phyloP scores from a whole-genome alignment of 2,797 vertebrate species.

The Phataginus tricuspis region DNA sequence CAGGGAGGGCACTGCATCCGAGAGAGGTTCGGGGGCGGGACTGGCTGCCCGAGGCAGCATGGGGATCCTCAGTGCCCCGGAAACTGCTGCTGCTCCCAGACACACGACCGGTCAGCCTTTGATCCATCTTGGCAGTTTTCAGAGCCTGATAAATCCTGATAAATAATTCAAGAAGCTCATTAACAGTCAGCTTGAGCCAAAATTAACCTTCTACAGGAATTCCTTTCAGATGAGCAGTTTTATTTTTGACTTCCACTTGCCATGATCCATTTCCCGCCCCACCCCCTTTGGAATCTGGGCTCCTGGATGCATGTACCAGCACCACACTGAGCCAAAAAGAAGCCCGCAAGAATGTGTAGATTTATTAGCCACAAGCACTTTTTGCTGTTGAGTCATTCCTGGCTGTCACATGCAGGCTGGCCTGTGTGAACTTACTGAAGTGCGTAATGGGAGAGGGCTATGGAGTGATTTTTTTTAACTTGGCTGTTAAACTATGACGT shows the following conservation, averaged over 20 bases:
- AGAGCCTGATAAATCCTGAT: not conserved
- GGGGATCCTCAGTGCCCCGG: not conserved
- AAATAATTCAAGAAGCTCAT: not conserved
- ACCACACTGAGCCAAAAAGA: slow-evolving; percentile 41
- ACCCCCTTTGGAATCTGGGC: not conserved
- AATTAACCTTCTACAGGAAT: slow-evolving; percentile 29
- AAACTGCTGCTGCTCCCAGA: not conserved
- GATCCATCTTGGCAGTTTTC: not conserved
- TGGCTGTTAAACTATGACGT: not conserved
- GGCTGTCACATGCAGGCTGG: slow-evolving; percentile 58
- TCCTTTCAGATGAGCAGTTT: slow-evolving; percentile 7
- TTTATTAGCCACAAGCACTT: slow-evolving; percentile 62
- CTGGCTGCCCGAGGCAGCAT: not conserved
- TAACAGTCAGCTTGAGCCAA: not conserved
- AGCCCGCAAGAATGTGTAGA: slow-evolving; percentile 1
- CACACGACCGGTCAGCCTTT: not conserved
- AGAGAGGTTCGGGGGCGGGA: not conserved
- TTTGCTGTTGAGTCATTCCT: slow-evolving; percentile 62
- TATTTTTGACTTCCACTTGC: slow-evolving; percentile 7
- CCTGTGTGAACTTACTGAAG: slow-evolving; percentile 48
- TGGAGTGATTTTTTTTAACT: not conserved
- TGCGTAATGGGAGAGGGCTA: not conserved
- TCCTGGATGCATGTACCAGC: slow-evolving; percentile 42
- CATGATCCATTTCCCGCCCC: not conserved
- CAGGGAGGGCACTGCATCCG: not conserved